Conservation (phyloP, 1,140 invertebrate genomes). For the Pseudobourletiella spinata region DNA sequence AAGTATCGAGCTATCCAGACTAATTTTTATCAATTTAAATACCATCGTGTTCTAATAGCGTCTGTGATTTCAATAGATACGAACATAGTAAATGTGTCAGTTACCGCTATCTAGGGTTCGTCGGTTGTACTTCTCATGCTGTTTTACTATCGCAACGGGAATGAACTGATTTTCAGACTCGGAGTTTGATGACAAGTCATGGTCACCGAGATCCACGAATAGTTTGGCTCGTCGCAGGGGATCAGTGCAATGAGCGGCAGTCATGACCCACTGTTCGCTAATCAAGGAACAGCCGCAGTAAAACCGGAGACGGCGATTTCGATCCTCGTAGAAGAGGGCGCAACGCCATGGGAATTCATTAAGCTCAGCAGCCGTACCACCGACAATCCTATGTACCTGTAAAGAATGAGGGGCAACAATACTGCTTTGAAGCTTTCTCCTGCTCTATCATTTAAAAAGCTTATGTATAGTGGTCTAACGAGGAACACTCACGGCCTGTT, state of each 20-base stretch:
- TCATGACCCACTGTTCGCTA: conserved; percentile 51
- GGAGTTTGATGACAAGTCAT: conserved; percentile 10
- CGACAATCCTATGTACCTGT: conserved; percentile 57
- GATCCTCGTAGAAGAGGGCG: not conserved
- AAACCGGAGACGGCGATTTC: not conserved
- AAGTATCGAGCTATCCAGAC: no score
- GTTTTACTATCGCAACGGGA: conserved; percentile 12
- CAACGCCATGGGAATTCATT: conserved; percentile 55
- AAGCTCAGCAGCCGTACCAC: conserved; percentile 48
- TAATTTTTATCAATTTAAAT: no score
- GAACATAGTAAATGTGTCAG: no score
- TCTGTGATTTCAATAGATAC: no score
- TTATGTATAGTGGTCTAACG: no score
- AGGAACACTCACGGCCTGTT: no score
- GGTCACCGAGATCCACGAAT: conserved; percentile 29
- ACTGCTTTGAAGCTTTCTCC: no score
- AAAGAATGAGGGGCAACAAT: no score
- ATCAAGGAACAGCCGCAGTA: conserved; percentile 44
- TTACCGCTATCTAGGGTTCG: conserved; percentile 43
- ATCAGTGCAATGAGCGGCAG: conserved; percentile 43
- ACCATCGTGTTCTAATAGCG: no score
- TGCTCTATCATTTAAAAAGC: no score
- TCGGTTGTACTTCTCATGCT: conserved; percentile 25
- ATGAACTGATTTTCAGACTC: conserved; percentile 17
- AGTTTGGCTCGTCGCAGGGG: conserved; percentile 3